Evolutionary conservation across 2,797 vertebrate genomes (phyloP), one percentile per base, ranked within the genome.

Genomic region (Dendrocincla fuliginosa): DNA sequence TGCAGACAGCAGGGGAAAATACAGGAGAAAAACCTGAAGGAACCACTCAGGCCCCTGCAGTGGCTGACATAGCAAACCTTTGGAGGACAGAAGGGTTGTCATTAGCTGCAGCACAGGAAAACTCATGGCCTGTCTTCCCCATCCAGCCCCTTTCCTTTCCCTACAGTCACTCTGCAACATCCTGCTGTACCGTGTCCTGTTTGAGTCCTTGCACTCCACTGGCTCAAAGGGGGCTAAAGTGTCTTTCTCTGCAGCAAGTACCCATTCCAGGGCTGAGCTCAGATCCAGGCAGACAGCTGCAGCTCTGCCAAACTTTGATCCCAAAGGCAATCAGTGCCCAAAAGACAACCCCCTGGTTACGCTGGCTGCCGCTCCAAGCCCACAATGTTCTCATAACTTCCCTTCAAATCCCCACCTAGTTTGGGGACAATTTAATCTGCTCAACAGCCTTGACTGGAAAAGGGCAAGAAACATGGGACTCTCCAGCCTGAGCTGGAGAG

Each of bases 381-480:
- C 82, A 67, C 55, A 73, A 2, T 1, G 4, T 61, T 74, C 9
- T 2, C 7, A 14, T 25, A 39, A 39, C 56, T 94, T 95, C 60
- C 57, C 73, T 78, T 75, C 59, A 84, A 85, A 88, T 42, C 27
- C n/a, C n/a, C 73, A 64, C 28, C 37, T 68, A 39, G 18, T 71
- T 9, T 16, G 2, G 56, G 64, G 25, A 90, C 44, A 67, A 77
- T 84, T 79, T 81, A 23, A 84, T 77, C 67, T 86, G 55, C 55
- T 28, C 33, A 79, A 19, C 17, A 65, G 59, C 50, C 56, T 49
- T 55, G 44, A 87, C n/a, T 80, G 68, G 63, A 77, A 94, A 94
- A 87, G 41, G 47, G 24, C n/a, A 88, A 68, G 55, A 81, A 92
- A 71, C 30, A 57, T 33, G 41, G 83, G 33, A 67, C 5, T 3